Evolutionary conservation across 2,888 invertebrate species (phyloP).

Genomic region (Amphipoea lucens): DNA sequence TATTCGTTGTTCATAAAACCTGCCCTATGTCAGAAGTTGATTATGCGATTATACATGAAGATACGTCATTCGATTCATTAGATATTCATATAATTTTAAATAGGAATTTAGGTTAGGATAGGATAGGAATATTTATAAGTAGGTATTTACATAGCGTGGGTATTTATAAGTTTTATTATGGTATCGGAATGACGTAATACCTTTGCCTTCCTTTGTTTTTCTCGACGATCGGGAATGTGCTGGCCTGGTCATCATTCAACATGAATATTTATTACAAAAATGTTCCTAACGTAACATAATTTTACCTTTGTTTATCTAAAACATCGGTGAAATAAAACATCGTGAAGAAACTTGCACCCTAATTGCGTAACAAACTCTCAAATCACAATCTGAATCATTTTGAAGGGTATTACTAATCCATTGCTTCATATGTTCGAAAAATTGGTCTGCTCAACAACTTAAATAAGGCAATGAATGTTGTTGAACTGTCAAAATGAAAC

Average conservation of each 20-base stretch:
- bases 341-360: neutral
- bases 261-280: neutral
- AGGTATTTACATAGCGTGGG: too few relatives aligned
- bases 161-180: slow-evolving; percentile 31
- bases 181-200: slow-evolving; percentile 11
- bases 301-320: neutral
- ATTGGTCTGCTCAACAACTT: neutral
- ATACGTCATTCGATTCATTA: slow-evolving; percentile 34
- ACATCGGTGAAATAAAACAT: too few relatives aligned
- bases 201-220: slow-evolving; percentile 20
- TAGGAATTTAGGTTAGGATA: too few relatives aligned
- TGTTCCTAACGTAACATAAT: neutral
- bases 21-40: neutral
- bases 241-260: neutral
- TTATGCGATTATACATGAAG: slow-evolving; percentile 12
- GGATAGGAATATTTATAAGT: too few relatives aligned
- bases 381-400: neutral
- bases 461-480: neutral
- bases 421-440: neutral
- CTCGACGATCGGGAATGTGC: neutral
- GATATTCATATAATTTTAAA: slow-evolving; percentile 26
- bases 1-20: neutral
- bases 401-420: neutral
- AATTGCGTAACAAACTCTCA: neutral
- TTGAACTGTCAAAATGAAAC: neutral